Evolutionary conservation across 2,888 invertebrate species (phyloP), one percentile per base, ranked within the genome.

Genomic region (Herminia tarsipennalis): DNA sequence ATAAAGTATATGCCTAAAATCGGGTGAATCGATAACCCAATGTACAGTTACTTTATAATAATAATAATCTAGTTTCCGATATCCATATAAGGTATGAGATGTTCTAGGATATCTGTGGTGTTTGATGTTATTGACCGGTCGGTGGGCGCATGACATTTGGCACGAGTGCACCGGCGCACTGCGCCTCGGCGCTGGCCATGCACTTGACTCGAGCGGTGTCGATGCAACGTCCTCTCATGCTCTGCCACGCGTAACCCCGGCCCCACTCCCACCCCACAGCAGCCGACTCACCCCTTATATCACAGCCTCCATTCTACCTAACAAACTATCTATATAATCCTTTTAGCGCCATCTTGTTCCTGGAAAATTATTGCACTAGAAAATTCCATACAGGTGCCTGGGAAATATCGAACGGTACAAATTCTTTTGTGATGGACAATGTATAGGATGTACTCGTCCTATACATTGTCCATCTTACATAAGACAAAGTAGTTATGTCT

Each of bases 201-300:
- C 88, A 92, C 87, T 86, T 88, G 86, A 84, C 90, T 88, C 77
- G 76, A 72, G 52, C 46, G 54, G 59, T 46, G 52, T 52, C 78
- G 79, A 87, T 88, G 88, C 88, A 87, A 86, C 82, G 86, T 63
- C 84, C 86, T 81, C 76, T 62, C 70, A 74, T 57, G 73, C 58
- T 53, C 45, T 43, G 63, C 51, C 80, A 74, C 73, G 72, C 68
- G 67, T 72, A 66, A 51, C 93, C 50, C 49, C 59, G 50, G 47
- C 49, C 55, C 62, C 53, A 57, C 56, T 58, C 70, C 57, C 64
- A 48, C 41, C 47, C 41, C 50, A 48, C 64, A 47, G 45, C 58
- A 20, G 47, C 42, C 28, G 38, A 56, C 37, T 56, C 39, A 47
- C 43, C 47, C 61, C 49, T 41, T 59, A 25, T 62, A 68, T 55